Percentiles rank a stretch among this genome's conserved stretches.
phyloP scores from a whole-genome alignment of 2,888 invertebrate genomes.

The Fragum sueziense region DNA sequence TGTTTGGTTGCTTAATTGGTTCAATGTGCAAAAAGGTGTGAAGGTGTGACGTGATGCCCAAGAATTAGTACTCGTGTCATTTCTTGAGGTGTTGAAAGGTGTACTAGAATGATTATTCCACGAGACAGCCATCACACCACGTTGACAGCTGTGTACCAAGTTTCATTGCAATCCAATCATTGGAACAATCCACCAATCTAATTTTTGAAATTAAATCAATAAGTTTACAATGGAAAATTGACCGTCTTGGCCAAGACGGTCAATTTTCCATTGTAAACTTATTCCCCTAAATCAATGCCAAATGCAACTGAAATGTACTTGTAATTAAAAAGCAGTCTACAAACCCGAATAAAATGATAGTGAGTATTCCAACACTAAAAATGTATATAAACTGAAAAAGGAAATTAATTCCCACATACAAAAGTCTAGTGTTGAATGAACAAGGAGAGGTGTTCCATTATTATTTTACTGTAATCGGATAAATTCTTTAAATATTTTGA shows the following conservation, averaged over 20 bases:
- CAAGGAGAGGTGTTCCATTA: background rate
- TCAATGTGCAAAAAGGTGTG: no score
- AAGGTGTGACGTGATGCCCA: background rate
- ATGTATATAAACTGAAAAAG: background rate
- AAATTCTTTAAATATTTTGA: constrained; percentile 13
- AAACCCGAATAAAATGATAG: background rate
- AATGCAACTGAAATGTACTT: background rate
- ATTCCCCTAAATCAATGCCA: constrained; percentile 1
- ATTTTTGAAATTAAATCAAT: background rate
- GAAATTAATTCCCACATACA: background rate
- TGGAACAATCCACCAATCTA: background rate
- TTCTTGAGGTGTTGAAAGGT: constrained; percentile 2
- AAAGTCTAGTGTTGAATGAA: background rate
- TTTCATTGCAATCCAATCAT: constrained; percentile 6
- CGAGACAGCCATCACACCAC: constrained; percentile 3
- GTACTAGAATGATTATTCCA: constrained; percentile 2
- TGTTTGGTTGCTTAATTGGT: background rate
- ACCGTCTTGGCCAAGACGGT: background rate
- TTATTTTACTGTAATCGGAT: constrained; percentile 5
- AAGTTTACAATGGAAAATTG: background rate
- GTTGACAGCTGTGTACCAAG: background rate
- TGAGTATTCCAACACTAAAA: background rate
- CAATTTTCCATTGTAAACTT: background rate
- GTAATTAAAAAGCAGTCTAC: background rate
- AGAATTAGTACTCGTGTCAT: constrained; percentile 13